A percentile compares a stretch with the other conserved stretches of the same genome.
Evolutionary conservation across 2,797 vertebrate genomes (phyloP).

Genomic region (Fistularia tabacaria): DNA sequence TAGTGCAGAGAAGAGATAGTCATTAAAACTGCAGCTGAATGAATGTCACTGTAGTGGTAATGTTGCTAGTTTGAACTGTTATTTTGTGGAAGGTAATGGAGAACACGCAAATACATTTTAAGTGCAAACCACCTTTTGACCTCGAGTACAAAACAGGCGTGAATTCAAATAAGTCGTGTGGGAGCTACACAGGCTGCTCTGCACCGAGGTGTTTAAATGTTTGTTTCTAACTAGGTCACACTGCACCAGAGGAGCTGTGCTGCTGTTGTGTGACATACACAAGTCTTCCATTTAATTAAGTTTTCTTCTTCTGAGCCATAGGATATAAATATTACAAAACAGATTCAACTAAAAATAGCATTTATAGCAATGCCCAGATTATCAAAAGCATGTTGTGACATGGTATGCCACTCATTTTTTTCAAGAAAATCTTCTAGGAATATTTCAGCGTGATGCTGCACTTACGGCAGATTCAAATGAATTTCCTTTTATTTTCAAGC

Average conservation of each 20-base stretch:
- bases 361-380: neutral
- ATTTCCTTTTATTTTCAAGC: too few relatives aligned
- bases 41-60: too few relatives aligned
- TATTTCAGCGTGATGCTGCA: too few relatives aligned
- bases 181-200: constrained; percentile 26
- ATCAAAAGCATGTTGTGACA: neutral
- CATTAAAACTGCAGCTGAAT: neutral
- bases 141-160: too few relatives aligned
- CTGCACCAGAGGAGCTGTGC: constrained; percentile 31
- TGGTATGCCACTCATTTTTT: too few relatives aligned
- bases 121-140: too few relatives aligned
- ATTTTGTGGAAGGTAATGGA: too few relatives aligned
- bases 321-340: constrained; percentile 10
- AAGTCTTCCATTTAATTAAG: constrained; percentile 15
- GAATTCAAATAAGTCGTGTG: neutral
- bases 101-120: too few relatives aligned
- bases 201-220: constrained; percentile 41
- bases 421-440: too few relatives aligned
- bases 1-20: too few relatives aligned
- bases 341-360: constrained; percentile 9
- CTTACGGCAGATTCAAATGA: too few relatives aligned
- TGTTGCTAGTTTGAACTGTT: too few relatives aligned
- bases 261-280: constrained; percentile 25
- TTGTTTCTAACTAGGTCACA: constrained; percentile 59
- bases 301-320: constrained; percentile 9